These are phyloP conservation scores for Pocillopora verrucosa DNA, from an alignment of 64 coral and sea anemone genomes.

Conservation along the genomic window DNA sequence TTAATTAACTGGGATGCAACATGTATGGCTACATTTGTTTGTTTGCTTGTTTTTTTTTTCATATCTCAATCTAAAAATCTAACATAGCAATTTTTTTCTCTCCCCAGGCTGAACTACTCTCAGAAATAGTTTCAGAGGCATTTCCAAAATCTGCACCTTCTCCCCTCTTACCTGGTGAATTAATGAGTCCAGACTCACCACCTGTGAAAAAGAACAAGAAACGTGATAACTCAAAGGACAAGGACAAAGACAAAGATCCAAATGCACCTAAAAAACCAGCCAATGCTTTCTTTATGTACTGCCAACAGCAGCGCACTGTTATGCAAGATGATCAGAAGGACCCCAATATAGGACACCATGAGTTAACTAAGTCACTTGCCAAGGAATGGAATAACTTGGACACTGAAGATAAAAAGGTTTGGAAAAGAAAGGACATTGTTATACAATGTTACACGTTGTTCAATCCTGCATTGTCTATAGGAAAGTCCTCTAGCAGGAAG, in stretches of 20 bases:
- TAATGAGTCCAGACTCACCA: constrained; percentile 35
- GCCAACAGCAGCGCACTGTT: constrained; percentile 81
- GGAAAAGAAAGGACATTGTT: not conserved
- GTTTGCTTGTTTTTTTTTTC: not conserved
- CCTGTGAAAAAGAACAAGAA: constrained; percentile 77
- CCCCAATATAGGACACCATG: constrained; percentile 87
- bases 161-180: constrained; percentile 55
- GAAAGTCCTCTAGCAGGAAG: no score
- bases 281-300: constrained; percentile 99
- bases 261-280: constrained; percentile 98
- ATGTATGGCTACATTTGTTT: no score
- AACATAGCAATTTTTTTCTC: not conserved
- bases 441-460: not conserved
- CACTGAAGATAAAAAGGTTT: constrained; percentile 91
- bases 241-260: constrained; percentile 86
- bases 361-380: constrained; percentile 88
- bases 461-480: no score
- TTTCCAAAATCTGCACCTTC: constrained; percentile 23
- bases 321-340: constrained; percentile 99
- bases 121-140: constrained; percentile 73
- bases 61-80: not conserved
- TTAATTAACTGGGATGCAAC: no score
- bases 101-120: constrained; percentile 66
- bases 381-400: constrained; percentile 97
- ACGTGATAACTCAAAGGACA: constrained; percentile 59